Conservation (phyloP, 2,888 invertebrate species). For the Galeopsomyia nigrocyanea region DNA sequence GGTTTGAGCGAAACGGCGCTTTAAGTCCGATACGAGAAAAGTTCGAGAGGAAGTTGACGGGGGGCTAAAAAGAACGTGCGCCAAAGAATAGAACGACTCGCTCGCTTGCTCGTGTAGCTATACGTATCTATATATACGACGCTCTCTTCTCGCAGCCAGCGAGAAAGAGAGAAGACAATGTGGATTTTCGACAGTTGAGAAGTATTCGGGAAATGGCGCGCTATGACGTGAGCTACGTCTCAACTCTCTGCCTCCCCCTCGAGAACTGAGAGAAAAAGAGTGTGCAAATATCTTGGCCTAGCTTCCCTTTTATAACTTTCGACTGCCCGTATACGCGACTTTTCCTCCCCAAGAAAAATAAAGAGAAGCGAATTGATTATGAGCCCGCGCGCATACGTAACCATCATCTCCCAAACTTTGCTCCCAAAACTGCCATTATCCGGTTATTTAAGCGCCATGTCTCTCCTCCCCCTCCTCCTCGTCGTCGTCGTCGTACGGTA, state of each 20-base stretch:
- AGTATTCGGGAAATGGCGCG: conserved; percentile 41
- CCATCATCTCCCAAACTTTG: neutral
- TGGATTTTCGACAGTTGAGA: conserved; percentile 45
- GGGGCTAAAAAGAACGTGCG: conserved; percentile 28
- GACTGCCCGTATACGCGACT: neutral
- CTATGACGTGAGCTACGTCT: conserved; percentile 37
- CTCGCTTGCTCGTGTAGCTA: neutral
- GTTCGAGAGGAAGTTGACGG: conserved; percentile 45
- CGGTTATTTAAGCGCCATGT: conserved; percentile 8
- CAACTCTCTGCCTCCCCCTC: neutral
- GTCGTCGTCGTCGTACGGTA: no score
- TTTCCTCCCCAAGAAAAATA: conserved; percentile 28
- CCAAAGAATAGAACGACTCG: neutral
- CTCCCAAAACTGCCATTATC: conserved; percentile 4
- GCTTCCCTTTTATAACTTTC: conserved; percentile 30
- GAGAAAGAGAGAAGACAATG: conserved; percentile 36
- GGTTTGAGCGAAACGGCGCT: conserved; percentile 43
- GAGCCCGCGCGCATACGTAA: conserved; percentile 5
- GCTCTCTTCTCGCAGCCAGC: no score
- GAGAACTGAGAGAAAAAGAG: neutral
- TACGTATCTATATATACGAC: no score
- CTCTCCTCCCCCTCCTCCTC: no score
- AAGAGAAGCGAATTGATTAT: conserved; percentile 23
- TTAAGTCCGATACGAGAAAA: conserved; percentile 49
- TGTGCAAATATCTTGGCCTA: conserved; percentile 39